Evolutionary conservation across 1,140 invertebrate genomes (phyloP), one percentile per base, ranked within the genome.

Genomic region (Vollenhovia emeryi): DNA sequence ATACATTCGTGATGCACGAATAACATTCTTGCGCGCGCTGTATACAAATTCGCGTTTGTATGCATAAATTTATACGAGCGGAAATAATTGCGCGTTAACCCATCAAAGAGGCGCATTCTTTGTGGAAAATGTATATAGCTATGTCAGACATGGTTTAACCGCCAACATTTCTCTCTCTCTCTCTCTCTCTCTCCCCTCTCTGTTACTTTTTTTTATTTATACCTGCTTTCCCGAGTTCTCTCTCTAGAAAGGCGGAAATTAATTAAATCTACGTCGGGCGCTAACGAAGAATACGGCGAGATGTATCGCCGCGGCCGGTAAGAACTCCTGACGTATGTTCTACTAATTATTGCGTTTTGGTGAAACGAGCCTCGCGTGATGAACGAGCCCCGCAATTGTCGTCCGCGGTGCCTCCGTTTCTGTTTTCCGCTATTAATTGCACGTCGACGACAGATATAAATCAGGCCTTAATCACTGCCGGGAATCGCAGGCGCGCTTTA

Each of bases 401-500:
- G 66, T 82, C 64, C 75, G 30, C 60, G 43, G 43, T 33, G 15
- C 27, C 60, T 66, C 75, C 76, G 66, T 73, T 82, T 71, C 78
- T 82, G 36, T 82, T 82, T 82, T 82, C 68, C 52, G 40, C 18
- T 82, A 82, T 82, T 82, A 82, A 82, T 82, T 73, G 78, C 78
- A n/a, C 66, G 78, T 36, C 78, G 64, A 59, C 78, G 78, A 73
- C 50, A 73, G 78, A 82, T 71, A 82, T 82, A 82, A 82, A 82
- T 82, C 78, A 73, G 66, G 66, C 50, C 50, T 82, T 82, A 82
- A 82, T 82, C 78, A 82, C 66, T 82, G 78, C 66, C 66, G 78
- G 24, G 66, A 27, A 71, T 57, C 78, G 66, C 78, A 13, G 40
- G 24, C 45, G 27, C 76, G 36, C 21, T 80, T 68, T 80, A 69